Evolutionary conservation across 2,797 vertebrate genomes (phyloP), one percentile per base, ranked within the genome.

Genomic region (Crypturellus tataupa): DNA sequence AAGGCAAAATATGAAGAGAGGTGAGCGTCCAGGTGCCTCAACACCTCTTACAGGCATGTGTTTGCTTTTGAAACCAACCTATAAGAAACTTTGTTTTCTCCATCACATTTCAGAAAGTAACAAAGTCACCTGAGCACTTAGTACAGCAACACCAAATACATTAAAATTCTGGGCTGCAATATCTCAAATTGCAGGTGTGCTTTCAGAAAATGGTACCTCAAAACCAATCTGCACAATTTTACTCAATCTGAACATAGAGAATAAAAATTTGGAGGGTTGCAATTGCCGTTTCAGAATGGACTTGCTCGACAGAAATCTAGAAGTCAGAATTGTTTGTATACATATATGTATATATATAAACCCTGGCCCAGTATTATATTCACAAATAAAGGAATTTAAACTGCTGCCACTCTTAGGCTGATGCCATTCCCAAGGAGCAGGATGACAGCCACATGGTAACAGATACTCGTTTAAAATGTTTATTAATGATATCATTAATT

Each of bases 11-110:
- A 2, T 37, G 35, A 42, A 1, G 25, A 62, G 5, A 13, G 9
- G 1, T 40, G n/a, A 9, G 12, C 14, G 84, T 69, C 62, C 78
- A 39, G 51, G 47, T 1, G 2, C 39, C 24, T 49, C 40, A 25
- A 39, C 7, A 21, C 19, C 27, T 29, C 49, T 29, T 15, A 44
- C 18, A 21, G 35, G 58, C 0, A 0, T 9, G 42, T 39, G 23
- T 31, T 33, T 46, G 20, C 24, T 24, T 63, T 19, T n/a, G 75
- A 86, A 31, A 15, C n/a, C 51, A 70, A 33, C 20, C 35, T 18
- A 31, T 15, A 12, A 4, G n/a, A 47, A 47, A 19, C 44, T 60
- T 86, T 40, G 25, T 67, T 78, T 77, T 60, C 71, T 27, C 2
- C 35, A 20, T 72, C 51, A 16, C 35, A 37, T 73, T 76, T 55